phyloP scores from a whole-genome alignment of 2,888 invertebrate species.

The Oligia strigilis region DNA sequence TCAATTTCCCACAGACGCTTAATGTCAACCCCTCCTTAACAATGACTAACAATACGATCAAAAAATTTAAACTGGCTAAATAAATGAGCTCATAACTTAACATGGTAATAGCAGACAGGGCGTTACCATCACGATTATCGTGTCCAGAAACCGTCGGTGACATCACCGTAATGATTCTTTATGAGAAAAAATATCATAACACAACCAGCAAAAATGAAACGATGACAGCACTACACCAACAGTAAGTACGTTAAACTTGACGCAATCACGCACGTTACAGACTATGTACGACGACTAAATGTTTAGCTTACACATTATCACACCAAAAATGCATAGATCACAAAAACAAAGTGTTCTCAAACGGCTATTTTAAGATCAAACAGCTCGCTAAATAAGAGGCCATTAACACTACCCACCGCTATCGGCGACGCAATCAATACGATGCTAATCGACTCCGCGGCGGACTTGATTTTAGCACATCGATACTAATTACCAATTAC shows the following conservation, averaged over 20 bases:
- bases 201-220: slow-evolving; percentile 79
- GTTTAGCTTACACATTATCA: slow-evolving; percentile 81
- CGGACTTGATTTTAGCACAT: slow-evolving; percentile 85
- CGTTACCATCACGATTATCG: slow-evolving; percentile 85
- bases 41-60: slow-evolving; percentile 79
- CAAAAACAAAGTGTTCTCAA: slow-evolving; percentile 85
- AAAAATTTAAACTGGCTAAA: slow-evolving; percentile 79
- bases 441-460: slow-evolving; percentile 82
- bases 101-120: slow-evolving; percentile 81
- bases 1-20: slow-evolving; percentile 82
- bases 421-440: slow-evolving; percentile 81
- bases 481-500: slow-evolving; percentile 86
- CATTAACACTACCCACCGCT: slow-evolving; percentile 85
- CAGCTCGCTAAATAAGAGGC: slow-evolving; percentile 80
- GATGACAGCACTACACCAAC: slow-evolving; percentile 84
- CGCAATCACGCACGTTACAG: slow-evolving; percentile 79
- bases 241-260: slow-evolving; percentile 79
- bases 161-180: slow-evolving; percentile 83
- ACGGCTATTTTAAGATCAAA: slow-evolving; percentile 84
- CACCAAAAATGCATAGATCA: slow-evolving; percentile 83
- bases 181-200: slow-evolving; percentile 79
- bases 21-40: slow-evolving; percentile 80
- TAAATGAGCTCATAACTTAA: slow-evolving; percentile 85
- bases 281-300: slow-evolving; percentile 69
- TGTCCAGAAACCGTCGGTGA: slow-evolving; percentile 84